Conservation (phyloP, 2,797 vertebrate genomes). For the Syngnathus acus region DNA sequence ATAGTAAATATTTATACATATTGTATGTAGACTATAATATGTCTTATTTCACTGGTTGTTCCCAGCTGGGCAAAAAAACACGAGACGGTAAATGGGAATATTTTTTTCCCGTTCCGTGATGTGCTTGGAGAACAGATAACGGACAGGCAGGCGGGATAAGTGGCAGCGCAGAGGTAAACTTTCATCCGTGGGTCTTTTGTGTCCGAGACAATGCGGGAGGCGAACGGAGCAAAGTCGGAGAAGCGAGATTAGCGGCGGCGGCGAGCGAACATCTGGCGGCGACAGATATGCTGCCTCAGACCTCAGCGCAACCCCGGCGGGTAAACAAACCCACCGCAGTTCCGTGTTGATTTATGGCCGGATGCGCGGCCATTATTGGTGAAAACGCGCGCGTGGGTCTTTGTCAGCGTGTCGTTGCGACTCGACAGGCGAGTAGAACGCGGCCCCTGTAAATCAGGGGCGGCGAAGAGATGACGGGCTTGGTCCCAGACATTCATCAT, state of each 20-base stretch:
- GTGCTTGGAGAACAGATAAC: background rate
- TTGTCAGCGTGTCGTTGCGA: background rate
- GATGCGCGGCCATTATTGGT: background rate
- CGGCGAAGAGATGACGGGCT: background rate
- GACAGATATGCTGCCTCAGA: conserved; percentile 70
- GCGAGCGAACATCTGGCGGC: conserved; percentile 62
- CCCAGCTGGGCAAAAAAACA: background rate
- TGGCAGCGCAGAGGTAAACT: conserved; percentile 1
- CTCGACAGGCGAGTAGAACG: background rate
- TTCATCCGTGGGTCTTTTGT: background rate
- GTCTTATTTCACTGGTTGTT: background rate
- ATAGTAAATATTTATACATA: background rate
- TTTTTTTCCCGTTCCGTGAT: background rate
- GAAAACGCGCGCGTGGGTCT: background rate
- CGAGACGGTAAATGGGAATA: background rate
- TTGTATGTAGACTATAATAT: background rate
- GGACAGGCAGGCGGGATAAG: background rate
- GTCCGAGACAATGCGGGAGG: conserved; percentile 1
- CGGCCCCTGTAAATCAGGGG: background rate
- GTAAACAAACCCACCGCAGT: conserved; percentile 60
- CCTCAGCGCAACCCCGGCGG: conserved; percentile 50
- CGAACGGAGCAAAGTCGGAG: background rate
- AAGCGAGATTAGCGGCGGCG: conserved; percentile 57
- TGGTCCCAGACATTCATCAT: background rate
- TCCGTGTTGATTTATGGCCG: conserved; percentile 1